Evolutionary conservation across 2,797 vertebrate genomes (phyloP).

Genomic region (Micropoecilia bifurca): DNA sequence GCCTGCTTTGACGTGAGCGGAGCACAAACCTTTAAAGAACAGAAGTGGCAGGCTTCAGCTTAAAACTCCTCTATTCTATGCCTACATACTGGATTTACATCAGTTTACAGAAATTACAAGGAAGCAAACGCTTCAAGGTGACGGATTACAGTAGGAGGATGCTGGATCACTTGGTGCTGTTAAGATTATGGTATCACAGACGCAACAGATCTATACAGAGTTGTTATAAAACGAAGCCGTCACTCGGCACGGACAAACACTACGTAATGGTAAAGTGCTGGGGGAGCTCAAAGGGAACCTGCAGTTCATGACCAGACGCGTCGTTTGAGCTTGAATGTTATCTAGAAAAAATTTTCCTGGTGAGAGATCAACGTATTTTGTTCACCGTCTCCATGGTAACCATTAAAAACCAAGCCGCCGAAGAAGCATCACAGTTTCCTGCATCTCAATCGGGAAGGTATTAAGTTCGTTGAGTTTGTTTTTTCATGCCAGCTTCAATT

Average conservation of each 20-base stretch:
- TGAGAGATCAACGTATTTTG: background rate
- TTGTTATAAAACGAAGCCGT: slow-evolving; percentile 61
- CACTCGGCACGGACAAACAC: slow-evolving; percentile 76
- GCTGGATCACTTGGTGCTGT: slow-evolving; percentile 41
- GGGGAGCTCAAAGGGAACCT: slow-evolving; percentile 59
- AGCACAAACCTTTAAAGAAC: slow-evolving; percentile 31
- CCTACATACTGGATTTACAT: slow-evolving; percentile 6
- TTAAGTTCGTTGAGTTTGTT: background rate
- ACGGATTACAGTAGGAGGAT: slow-evolving; percentile 39
- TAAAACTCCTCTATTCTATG: slow-evolving; percentile 12
- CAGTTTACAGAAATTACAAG: slow-evolving; percentile 19
- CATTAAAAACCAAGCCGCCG: background rate
- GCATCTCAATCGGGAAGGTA: background rate
- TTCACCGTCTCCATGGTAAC: background rate
- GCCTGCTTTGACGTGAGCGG: slow-evolving; percentile 21
- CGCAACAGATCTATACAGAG: slow-evolving; percentile 41
- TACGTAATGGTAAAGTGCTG: slow-evolving; percentile 80
- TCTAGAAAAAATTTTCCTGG: slow-evolving; percentile 30
- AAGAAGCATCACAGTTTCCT: background rate
- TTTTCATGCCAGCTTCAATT: too few relatives aligned
- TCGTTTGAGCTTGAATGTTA: slow-evolving; percentile 65
- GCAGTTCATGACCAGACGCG: slow-evolving; percentile 55
- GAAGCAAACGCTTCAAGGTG: slow-evolving; percentile 40
- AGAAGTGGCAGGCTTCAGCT: slow-evolving; percentile 58
- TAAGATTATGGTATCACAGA: slow-evolving; percentile 40